These are phyloP conservation scores for Leucoraja erinaceus DNA, from an alignment of 2,113 vertebrate genomes.

Conservation along the genomic window DNA sequence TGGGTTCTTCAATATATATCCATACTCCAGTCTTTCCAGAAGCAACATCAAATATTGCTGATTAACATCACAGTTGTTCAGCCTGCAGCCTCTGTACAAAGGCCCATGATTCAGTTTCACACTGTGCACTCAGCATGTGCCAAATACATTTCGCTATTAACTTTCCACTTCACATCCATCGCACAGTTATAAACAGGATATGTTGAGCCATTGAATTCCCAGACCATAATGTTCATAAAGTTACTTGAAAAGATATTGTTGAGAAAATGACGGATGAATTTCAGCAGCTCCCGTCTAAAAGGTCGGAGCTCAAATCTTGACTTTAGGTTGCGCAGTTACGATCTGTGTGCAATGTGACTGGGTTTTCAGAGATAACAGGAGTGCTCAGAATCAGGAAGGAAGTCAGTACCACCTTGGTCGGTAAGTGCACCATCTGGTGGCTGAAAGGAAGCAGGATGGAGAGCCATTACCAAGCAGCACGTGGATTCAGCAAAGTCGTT, in stretches of 20 bases:
- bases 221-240: no score
- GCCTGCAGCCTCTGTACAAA: no score
- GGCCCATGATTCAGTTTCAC: no score
- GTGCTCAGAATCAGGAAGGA: not conserved
- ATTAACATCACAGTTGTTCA: no score
- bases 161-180: no score
- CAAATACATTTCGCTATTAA: no score
- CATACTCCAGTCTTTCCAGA: no score
- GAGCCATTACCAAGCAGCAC: not conserved
- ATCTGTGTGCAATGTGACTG: not conserved
- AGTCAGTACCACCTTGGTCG: not conserved
- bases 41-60: no score
- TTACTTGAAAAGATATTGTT: not conserved
- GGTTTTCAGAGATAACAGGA: not conserved
- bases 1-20: no score
- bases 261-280: not conserved
- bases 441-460: not conserved
- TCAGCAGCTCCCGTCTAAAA: not conserved
- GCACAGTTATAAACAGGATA: no score
- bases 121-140: no score
- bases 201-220: no score
- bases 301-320: not conserved
- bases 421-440: constrained; percentile 15
- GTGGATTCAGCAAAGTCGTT: not conserved
- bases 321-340: not conserved